A percentile compares a stretch with the other conserved stretches of the same genome.
These are phyloP conservation scores for Lutjanus erythropterus DNA, from an alignment of 2,113 vertebrate genomes.

Conservation along the genomic window DNA sequence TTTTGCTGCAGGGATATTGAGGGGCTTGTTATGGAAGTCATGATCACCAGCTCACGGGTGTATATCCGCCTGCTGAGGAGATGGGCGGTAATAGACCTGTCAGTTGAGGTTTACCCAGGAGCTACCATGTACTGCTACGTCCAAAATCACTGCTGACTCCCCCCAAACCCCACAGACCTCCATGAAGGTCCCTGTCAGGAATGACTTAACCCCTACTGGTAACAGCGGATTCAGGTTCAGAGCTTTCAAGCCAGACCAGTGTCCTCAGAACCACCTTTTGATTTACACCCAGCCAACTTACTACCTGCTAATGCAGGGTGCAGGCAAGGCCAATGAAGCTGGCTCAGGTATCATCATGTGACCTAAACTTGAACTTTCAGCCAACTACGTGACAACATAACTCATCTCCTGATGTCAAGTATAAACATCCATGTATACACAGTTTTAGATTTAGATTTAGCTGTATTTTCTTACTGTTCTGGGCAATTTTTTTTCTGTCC, in stretches of 20 bases:
- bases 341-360: neutral
- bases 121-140: constrained; percentile 35
- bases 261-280: neutral
- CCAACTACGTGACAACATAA: neutral
- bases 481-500: too few species aligned
- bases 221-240: neutral
- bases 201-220: neutral
- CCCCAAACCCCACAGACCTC: constrained; percentile 22
- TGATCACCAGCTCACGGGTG: constrained; percentile 61
- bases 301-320: neutral
- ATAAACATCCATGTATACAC: neutral
- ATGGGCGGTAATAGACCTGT: constrained; percentile 75
- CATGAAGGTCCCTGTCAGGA: constrained; percentile 20
- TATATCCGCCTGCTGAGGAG: constrained; percentile 59
- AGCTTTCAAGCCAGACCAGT: neutral
- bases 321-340: neutral
- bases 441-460: neutral
- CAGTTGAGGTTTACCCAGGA: constrained; percentile 60
- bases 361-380: neutral
- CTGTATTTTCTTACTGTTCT: too few species aligned
- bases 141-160: constrained; percentile 23
- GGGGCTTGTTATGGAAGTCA: constrained; percentile 67
- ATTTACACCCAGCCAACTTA: neutral
- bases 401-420: neutral
- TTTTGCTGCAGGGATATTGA: constrained; percentile 67